Percentiles rank a stretch among this genome's conserved stretches.
These are phyloP conservation scores for Pristis pectinata DNA, from an alignment of 2,797 vertebrate species.

Conservation along the genomic window DNA sequence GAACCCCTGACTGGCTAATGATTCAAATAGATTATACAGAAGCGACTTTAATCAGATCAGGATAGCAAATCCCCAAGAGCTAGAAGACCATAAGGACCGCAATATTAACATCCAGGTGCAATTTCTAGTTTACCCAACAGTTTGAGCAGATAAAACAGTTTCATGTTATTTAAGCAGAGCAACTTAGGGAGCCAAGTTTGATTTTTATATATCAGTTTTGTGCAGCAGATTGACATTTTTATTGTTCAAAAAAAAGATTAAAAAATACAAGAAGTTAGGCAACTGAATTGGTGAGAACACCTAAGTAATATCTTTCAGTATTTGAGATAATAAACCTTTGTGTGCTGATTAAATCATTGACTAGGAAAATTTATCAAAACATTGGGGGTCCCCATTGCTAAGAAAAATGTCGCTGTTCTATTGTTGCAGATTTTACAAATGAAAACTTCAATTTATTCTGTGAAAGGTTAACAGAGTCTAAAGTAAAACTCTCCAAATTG, in stretches of 20 bases:
- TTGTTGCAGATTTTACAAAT: conserved; percentile 7
- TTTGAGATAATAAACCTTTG: not conserved
- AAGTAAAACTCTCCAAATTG: not conserved
- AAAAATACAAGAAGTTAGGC: no score
- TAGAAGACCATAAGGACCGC: not conserved
- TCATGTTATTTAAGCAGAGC: not conserved
- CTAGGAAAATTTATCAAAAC: not conserved
- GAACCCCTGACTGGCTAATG: conserved; percentile 19
- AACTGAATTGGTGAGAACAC: not conserved
- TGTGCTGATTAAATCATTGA: not conserved
- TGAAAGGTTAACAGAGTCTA: not conserved
- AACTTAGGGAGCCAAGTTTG: not conserved
- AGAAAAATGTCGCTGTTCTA: not conserved
- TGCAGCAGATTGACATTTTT: not conserved
- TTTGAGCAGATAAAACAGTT: not conserved
- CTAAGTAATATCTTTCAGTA: not conserved
- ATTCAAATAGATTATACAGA: conserved; percentile 36
- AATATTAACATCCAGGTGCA: conserved; percentile 28
- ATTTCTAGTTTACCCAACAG: not conserved
- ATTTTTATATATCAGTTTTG: not conserved
- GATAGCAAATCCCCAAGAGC: conserved; percentile 34
- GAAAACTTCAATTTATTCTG: not conserved
- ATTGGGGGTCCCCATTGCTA: not conserved
- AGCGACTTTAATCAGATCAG: conserved; percentile 22
- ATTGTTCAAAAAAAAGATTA: not conserved